Evolutionary conservation across 2,888 invertebrate genomes (phyloP), one percentile per base, ranked within the genome.

Genomic region (Mayetiola destructor): DNA sequence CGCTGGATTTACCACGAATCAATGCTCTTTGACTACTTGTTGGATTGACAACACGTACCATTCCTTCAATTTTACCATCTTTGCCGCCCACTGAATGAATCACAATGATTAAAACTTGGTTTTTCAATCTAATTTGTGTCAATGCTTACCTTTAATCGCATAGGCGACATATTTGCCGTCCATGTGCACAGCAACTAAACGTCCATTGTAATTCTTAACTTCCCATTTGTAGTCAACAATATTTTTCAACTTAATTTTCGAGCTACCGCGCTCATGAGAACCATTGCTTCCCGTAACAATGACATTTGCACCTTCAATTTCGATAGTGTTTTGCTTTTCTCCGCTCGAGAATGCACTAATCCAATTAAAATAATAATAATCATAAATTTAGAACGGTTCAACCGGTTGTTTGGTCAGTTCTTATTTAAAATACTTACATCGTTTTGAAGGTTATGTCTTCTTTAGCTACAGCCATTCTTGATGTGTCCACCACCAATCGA

Each of bases 221-320:
- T 94, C 94, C 95, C 95, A 95, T 62, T 86, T 87, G 70, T 88
- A 94, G 66, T 93, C 92, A 21, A 93, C 92, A 54, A 92, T 80
- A 69, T 88, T 90, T 66, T 85, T 87, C 48, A 92, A 79, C 68
- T 91, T 92, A 27, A 95, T 88, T 74, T 91, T 88, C 0, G 90
- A 91, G 68, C 88, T 88, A 48, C 89, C 89, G 65, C 85, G 85
- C 64, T 81, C 80, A 65, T 86, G 87, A 57, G 20, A 20, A 61
- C 76, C 79, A 12, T 85, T 86, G 8, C 81, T 75, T 58, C 81
- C 84, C 32, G 85, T 83, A 58, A 81, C 76, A 30, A 90, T 78
- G 57, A 79, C 77, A 16, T 88, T 84, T 35, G 66, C 66, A 32
- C 61, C 65, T 14, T 57, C 30, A 6, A 70, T 67, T 48, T 66